Evolutionary conservation across 1,140 invertebrate species (phyloP), one percentile per base, ranked within the genome.

Genomic region (Lucilia sericata): DNA sequence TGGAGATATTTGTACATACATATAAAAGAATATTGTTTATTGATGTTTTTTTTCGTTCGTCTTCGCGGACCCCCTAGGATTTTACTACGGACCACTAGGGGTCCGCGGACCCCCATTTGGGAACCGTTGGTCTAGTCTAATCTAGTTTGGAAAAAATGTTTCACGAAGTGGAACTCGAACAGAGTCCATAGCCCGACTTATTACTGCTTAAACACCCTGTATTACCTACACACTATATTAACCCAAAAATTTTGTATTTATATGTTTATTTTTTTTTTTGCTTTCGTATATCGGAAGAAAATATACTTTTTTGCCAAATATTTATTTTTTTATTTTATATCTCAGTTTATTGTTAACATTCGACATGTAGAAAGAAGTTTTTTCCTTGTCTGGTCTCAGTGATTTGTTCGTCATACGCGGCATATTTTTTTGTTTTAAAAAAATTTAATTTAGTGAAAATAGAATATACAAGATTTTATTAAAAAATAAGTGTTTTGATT

Each of bases 301-400:
- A 80, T 19, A 80, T 70, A 80, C 42, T 80, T 80, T 80, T 80
- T 25, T 80, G 76, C 76, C 76, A 80, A 80, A 80, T 80, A 80
- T 80, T 47, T 80, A 49, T 80, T 51, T 25, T 30, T 30, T 30
- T 30, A 30, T 30, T 30, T 80, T 80, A 19, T 70, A 70, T 70
- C 65, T 70, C 19, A 70, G 76, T 80, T 80, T 19, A 80, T 80
- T 51, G 76, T 80, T 80, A 80, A 49, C 76, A 80, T 51, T 80
- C 76, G 76, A 80, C 76, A 80, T 49, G 76, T 80, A 70, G 65
- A 70, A 70, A 70, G 65, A 70, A 70, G 65, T 21, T 70, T 21
- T 70, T 70, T 21, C 10, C 19, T 9, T 3, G 65, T 70, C n/a
- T 70, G 17, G 3, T 70, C 12, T 14, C 8, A 21, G n/a, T 10